phyloP scores from a whole-genome alignment of 1,140 invertebrate genomes.

The Aplysia californica region DNA sequence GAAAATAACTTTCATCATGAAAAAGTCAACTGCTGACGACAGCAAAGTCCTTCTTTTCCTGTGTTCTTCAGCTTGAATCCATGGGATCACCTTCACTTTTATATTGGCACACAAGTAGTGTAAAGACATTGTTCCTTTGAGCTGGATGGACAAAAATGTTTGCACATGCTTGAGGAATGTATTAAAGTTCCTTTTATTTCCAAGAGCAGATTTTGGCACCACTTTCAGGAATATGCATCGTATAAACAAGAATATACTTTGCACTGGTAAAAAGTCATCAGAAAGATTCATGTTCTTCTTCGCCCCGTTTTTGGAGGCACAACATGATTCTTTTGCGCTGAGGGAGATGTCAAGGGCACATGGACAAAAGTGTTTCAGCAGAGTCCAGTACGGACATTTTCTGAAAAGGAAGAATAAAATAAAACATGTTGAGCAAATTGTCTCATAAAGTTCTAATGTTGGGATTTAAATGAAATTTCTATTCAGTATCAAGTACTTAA shows the following conservation, averaged over 20 bases:
- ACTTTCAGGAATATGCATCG: background rate
- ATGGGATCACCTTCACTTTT: background rate
- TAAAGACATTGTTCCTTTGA: background rate
- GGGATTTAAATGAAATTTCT: too few species aligned
- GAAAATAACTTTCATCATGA: background rate
- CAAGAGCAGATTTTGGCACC: background rate
- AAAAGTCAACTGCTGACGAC: background rate
- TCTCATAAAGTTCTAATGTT: too few species aligned
- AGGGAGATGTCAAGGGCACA: background rate
- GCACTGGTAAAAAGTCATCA: background rate
- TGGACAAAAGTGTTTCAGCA: background rate
- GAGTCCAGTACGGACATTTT: constrained; percentile 15
- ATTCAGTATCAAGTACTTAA: too few species aligned
- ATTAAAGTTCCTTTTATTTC: constrained; percentile 8
- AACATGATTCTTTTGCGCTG: background rate
- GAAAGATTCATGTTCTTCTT: background rate
- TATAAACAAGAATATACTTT: background rate
- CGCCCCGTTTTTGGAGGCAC: background rate
- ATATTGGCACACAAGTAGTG: background rate
- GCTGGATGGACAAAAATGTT: background rate
- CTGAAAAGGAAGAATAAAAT: constrained; percentile 3
- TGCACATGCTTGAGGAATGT: constrained; percentile 7
- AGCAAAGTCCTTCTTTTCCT: background rate
- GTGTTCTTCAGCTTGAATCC: background rate
- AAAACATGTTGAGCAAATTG: background rate